Conservation (phyloP, 2,797 vertebrate genomes). For the Myotis pilosus region DNA sequence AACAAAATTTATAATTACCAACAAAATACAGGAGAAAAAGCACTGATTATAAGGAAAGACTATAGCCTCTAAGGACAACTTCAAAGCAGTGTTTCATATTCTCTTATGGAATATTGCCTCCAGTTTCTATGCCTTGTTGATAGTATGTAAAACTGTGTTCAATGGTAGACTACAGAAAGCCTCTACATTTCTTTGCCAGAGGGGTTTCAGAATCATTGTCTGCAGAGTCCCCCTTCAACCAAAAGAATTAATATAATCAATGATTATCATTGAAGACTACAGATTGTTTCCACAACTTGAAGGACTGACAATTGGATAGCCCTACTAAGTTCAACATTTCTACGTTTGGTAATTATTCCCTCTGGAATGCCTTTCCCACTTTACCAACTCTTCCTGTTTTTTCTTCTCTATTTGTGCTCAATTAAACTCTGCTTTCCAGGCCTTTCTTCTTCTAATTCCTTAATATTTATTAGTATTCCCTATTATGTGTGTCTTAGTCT, state of each 20-base stretch:
- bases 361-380: neutral
- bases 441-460: neutral
- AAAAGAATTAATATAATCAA: neutral
- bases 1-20: neutral
- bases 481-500: neutral
- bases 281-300: neutral
- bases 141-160: neutral
- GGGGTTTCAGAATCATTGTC: conserved; percentile 6
- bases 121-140: neutral
- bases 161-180: neutral
- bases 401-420: neutral
- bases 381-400: neutral
- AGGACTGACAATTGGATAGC: neutral
- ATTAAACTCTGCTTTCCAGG: neutral
- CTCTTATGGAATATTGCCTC: neutral
- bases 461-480: neutral
- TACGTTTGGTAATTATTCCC: neutral
- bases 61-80: neutral
- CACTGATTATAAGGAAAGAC: neutral
- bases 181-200: neutral
- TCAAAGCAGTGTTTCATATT: neutral
- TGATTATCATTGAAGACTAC: neutral
- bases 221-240: neutral
- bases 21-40: conserved; percentile 40
- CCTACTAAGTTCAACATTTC: neutral